Evolutionary conservation across 2,113 vertebrate genomes (phyloP).

Genomic region (Saguinus midas): DNA sequence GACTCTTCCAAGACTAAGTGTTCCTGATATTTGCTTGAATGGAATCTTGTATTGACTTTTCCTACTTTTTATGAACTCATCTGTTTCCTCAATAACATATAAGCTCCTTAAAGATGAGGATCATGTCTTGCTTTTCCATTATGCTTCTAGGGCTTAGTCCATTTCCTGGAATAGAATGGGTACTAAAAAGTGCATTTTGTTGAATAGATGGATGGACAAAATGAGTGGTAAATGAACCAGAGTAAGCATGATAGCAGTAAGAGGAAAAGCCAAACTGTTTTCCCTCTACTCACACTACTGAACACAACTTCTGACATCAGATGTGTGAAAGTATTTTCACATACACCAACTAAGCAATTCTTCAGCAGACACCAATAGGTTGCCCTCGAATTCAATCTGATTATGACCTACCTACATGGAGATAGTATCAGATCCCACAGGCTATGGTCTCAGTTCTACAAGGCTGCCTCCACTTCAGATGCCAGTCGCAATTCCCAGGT

Average conservation of each 20-base stretch:
- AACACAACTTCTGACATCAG: background rate
- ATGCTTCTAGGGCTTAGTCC: background rate
- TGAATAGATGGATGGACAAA: background rate
- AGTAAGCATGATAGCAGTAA: background rate
- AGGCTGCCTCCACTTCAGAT: background rate
- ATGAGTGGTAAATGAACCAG: background rate
- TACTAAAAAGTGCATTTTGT: background rate
- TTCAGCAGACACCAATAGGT: background rate
- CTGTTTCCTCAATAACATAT: constrained; percentile 4
- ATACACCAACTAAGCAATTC: background rate
- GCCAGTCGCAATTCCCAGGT: background rate
- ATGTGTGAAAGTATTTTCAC: background rate
- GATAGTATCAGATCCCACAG: background rate
- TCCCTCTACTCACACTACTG: background rate
- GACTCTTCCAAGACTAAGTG: background rate
- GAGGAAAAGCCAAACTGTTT: background rate
- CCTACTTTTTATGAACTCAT: background rate
- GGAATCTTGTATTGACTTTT: background rate
- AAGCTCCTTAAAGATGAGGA: background rate
- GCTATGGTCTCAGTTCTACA: too few relatives aligned
- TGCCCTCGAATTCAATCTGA: background rate
- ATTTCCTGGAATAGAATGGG: background rate
- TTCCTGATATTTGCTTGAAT: background rate
- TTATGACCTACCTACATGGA: background rate
- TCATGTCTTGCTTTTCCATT: background rate